A percentile compares a stretch with the other conserved stretches of the same genome.
Evolutionary conservation across 2,113 vertebrate genomes (phyloP).

Genomic region (Lasiurus borealis): DNA sequence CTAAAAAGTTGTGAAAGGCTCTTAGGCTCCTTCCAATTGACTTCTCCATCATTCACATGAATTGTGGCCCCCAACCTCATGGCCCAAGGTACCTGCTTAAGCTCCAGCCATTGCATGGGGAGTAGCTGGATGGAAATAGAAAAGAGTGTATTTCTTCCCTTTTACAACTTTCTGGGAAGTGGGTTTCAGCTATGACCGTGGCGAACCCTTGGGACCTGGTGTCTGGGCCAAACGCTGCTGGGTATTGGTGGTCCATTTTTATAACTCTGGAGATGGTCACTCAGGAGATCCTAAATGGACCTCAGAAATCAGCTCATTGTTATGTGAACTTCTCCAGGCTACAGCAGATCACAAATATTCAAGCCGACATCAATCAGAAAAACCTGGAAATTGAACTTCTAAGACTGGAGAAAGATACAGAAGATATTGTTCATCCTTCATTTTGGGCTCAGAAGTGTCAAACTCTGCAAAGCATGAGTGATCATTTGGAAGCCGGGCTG

Average conservation of each 20-base stretch:
- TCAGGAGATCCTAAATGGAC: conserved; percentile 89
- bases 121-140: not conserved
- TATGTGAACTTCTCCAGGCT: conserved; percentile 88
- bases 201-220: not conserved
- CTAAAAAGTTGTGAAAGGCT: not conserved
- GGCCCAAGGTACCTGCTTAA: not conserved
- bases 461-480: conserved; percentile 89
- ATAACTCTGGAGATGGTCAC: not conserved
- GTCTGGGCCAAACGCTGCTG: not conserved
- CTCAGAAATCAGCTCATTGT: conserved; percentile 73
- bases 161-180: not conserved
- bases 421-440: conserved; percentile 89
- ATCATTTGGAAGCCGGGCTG: conserved; percentile 91
- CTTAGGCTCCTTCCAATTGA: not conserved
- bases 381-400: conserved; percentile 92
- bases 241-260: not conserved
- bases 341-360: conserved; percentile 86
- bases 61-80: not conserved
- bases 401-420: conserved; percentile 87
- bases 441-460: conserved; percentile 89
- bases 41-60: not conserved
- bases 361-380: conserved; percentile 90
- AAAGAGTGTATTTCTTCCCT: not conserved
- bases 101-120: not conserved
- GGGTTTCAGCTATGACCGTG: not conserved